A percentile compares a stretch with the other conserved stretches of the same genome.
Conservation (phyloP, 2,888 invertebrate species). For the Chymomyza procnemis region DNA sequence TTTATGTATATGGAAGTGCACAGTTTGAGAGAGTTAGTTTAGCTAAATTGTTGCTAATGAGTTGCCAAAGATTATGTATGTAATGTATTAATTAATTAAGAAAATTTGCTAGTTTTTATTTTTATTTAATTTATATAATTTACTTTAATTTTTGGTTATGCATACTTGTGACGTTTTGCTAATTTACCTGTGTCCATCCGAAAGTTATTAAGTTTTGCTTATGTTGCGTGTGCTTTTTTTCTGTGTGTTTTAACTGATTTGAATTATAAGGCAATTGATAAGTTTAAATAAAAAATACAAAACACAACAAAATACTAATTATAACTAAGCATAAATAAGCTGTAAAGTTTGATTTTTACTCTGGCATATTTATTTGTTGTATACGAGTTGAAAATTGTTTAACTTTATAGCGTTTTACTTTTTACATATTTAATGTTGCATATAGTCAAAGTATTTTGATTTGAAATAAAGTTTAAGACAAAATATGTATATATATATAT, state of each 20-base stretch:
- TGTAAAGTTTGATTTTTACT: not conserved
- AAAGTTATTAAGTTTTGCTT: conserved; percentile 36
- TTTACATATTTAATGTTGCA: no score
- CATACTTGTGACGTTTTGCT: not conserved
- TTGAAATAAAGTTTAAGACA: not conserved
- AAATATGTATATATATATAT: not conserved
- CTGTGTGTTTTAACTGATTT: not conserved
- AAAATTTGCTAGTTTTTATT: not conserved
- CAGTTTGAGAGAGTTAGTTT: conserved; percentile 17
- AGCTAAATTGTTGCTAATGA: conserved; percentile 45
- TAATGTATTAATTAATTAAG: not conserved
- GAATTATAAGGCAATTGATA: not conserved
- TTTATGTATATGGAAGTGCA: not conserved
- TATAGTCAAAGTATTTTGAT: no score
- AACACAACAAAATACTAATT: not conserved
- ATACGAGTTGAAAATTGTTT: no score
- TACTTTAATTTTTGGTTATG: not conserved
- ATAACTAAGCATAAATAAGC: not conserved
- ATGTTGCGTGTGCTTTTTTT: conserved; percentile 13
- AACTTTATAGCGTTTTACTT: no score
- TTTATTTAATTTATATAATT: not conserved
- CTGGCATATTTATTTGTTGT: no score
- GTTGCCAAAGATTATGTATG: conserved; percentile 32
- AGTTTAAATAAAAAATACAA: not conserved
- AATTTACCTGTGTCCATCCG: conserved; percentile 52